Conservation (phyloP, 2,888 invertebrate species). For the Rotaria socialis region DNA sequence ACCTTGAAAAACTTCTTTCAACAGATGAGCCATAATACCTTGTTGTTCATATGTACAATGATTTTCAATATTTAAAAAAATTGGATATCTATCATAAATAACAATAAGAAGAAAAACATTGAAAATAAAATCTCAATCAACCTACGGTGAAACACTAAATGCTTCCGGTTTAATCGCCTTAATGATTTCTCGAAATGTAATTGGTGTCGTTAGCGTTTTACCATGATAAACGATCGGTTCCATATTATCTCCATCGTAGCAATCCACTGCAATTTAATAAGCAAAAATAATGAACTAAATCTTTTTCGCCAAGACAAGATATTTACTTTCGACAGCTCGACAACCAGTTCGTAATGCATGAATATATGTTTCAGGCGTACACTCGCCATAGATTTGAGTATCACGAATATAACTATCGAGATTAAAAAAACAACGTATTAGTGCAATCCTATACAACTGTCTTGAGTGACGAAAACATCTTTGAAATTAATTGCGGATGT, state of each 20-base stretch:
- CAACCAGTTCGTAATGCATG: constrained; percentile 15
- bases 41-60: constrained; percentile 58
- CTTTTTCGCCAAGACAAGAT: not conserved
- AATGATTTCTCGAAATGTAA: not conserved
- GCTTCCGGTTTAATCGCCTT: not conserved
- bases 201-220: not conserved
- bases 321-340: not conserved
- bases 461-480: too few relatives aligned
- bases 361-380: constrained; percentile 25
- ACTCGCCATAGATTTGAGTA: not conserved
- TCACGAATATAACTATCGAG: not conserved
- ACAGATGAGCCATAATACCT: constrained; percentile 57
- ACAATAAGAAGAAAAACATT: not conserved
- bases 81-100: constrained; percentile 53
- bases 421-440: not conserved
- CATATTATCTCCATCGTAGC: constrained; percentile 5
- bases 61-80: constrained; percentile 59
- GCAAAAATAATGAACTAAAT: not conserved
- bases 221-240: constrained; percentile 22
- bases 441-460: too few relatives aligned
- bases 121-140: not conserved
- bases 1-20: constrained; percentile 63
- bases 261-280: not conserved
- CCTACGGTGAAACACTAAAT: not conserved
- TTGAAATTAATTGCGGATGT: too few relatives aligned